Evolutionary conservation across 2,113 vertebrate genomes (phyloP), one percentile per base, ranked within the genome.

Genomic region (Psilopsiagon aymara): DNA sequence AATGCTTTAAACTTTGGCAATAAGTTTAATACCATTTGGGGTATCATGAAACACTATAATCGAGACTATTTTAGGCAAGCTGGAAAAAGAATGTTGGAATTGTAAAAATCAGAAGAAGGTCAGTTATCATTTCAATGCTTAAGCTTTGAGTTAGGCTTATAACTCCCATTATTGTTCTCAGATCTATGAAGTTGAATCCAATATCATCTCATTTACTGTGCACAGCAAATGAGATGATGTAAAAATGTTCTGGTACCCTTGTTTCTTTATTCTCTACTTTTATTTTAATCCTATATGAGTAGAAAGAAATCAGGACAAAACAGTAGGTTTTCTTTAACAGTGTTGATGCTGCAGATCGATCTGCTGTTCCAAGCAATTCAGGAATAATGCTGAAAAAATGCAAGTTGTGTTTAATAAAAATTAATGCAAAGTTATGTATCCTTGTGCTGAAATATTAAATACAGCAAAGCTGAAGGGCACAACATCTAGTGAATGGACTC

Each of bases 361-460:
- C 77, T 92, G 27, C 62, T 97, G 12, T 96, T 37, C 28, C 43
- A 39, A 85, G 52, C 9, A 79, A 66, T 80, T 86, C 64, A 95
- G 74, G 37, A 92, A 80, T 37, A 92, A 28, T 91, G 70, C 15
- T 88, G 39, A 78, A 86, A 96, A 92, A 77, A 76, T 96, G 43
- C 59, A 90, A 96, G 66, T 83, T 91, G 78, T 71, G n/a, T 80
- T 94, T 91, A 74, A 33, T 86, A 88, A 91, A 76, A 91, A 96
- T 95, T 83, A 98, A 93, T 85, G 71, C 85, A 90, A 59, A 57
- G 49, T 95, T 84, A 86, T 23, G 67, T 66, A 68, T 84, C 46
- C 74, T 86, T 64, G 57, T 93, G 39, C 44, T 95, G 81, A 97
- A 93, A 82, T 90, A 94, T 90, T 96, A 95, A 95, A 94, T 92